Percentiles rank a stretch among this genome's conserved stretches.
phyloP scores from a whole-genome alignment of 2,113 vertebrate species.

The Aspiorhynchus laticeps region DNA sequence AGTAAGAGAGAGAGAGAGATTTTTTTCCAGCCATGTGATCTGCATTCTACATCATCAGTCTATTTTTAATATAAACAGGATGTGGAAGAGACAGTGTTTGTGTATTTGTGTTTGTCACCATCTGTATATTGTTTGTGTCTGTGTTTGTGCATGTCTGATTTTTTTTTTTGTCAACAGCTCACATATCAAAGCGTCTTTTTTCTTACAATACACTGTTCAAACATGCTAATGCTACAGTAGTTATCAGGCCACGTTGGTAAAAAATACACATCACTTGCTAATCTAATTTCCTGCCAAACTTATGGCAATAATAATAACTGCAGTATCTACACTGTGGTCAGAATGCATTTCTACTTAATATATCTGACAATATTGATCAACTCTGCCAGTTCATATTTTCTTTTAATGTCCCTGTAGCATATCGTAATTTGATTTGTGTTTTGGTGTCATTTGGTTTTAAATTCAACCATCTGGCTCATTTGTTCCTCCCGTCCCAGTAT shows the following conservation, averaged over 20 bases:
- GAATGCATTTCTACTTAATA: background rate
- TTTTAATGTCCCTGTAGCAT: background rate
- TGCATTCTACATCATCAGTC: slow-evolving; percentile 22
- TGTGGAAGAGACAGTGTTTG: slow-evolving; percentile 14
- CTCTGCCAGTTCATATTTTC: background rate
- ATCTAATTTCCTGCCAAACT: background rate
- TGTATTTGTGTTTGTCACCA: background rate
- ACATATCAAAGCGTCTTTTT: background rate
- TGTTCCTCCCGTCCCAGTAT: background rate
- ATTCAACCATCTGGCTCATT: background rate
- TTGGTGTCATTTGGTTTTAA: slow-evolving; percentile 2
- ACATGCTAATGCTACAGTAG: background rate
- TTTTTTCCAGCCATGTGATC: background rate
- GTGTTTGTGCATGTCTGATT: slow-evolving; percentile 36
- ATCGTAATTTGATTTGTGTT: background rate
- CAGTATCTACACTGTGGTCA: background rate
- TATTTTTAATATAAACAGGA: slow-evolving; percentile 53
- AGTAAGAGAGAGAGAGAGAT: background rate
- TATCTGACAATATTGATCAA: slow-evolving; percentile 7
- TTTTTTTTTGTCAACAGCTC: background rate
- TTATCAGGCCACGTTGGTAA: background rate
- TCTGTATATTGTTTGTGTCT: slow-evolving; percentile 14
- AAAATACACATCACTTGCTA: background rate
- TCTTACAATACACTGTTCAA: background rate
- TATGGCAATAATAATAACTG: background rate